phyloP scores from a whole-genome alignment of 2,797 vertebrate genomes.

The Taenioides sp. region DNA sequence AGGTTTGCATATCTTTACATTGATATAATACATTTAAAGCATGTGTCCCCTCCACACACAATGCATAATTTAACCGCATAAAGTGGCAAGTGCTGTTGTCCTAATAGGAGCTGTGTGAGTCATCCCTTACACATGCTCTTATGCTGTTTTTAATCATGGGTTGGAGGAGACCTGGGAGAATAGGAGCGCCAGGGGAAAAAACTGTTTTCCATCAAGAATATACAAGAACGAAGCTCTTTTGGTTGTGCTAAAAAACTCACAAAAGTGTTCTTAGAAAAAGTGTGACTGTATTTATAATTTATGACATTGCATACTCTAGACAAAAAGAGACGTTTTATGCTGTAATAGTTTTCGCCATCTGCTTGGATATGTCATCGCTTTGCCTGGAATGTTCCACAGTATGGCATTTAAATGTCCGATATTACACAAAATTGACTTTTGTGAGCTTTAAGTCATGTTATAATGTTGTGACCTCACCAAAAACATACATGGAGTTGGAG shows the following conservation, averaged over 20 bases:
- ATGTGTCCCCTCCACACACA: constrained; percentile 11
- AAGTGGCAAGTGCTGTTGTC: constrained; percentile 1
- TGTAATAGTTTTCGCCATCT: background rate
- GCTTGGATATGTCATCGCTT: background rate
- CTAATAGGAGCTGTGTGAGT: constrained; percentile 21
- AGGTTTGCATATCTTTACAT: background rate
- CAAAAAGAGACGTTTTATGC: background rate
- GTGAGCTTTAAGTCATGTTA: no score
- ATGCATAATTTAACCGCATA: constrained; percentile 45
- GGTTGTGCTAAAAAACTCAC: background rate
- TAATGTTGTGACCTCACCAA: no score
- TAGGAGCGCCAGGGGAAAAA: constrained; percentile 22
- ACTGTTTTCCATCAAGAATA: background rate
- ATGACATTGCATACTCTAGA: background rate
- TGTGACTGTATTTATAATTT: background rate
- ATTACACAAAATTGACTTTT: no score
- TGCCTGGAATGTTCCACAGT: background rate
- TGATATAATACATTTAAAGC: background rate
- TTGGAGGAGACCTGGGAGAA: constrained; percentile 22
- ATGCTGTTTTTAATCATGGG: constrained; percentile 37
- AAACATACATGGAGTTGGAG: no score
- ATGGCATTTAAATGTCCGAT: background rate
- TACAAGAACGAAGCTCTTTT: background rate
- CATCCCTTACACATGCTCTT: constrained; percentile 34
- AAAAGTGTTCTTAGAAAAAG: background rate